Conservation (phyloP, 2,888 invertebrate species). For the Macaria liturata region DNA sequence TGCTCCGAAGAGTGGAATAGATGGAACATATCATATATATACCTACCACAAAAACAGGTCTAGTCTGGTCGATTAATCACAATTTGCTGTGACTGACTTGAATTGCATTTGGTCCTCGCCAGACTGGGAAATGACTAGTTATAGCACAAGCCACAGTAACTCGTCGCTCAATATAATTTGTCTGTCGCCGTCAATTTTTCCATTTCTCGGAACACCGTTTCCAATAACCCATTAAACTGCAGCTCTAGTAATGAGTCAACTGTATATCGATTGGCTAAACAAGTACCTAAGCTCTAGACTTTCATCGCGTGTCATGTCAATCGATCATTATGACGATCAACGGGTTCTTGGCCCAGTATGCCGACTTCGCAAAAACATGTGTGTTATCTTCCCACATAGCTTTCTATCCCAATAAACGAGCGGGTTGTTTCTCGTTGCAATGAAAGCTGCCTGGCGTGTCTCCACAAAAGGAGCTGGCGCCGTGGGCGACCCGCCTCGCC, state of each 20-base stretch:
- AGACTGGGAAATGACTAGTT: conserved; percentile 12
- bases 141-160: neutral
- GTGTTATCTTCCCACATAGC: conserved; percentile 61
- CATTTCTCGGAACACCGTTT: conserved; percentile 30
- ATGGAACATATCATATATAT: too few relatives aligned
- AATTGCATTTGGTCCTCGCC: neutral
- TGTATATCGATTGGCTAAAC: conserved; percentile 24
- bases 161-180: conserved; percentile 13
- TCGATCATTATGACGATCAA: conserved; percentile 21
- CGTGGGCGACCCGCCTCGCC: conserved; percentile 48
- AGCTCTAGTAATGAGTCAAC: conserved; percentile 16
- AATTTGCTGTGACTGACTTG: conserved; percentile 4
- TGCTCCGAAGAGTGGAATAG: too few relatives aligned
- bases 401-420: conserved; percentile 51
- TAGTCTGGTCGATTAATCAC: neutral
- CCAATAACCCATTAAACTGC: conserved; percentile 24
- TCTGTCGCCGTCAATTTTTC: conserved; percentile 18
- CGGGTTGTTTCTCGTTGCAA: conserved; percentile 42
- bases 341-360: conserved; percentile 5
- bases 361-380: conserved; percentile 32
- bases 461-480: conserved; percentile 54
- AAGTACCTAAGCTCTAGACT: neutral
- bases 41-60: too few relatives aligned
- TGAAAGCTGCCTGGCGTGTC: conserved; percentile 57
- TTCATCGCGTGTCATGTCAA: conserved; percentile 29